A percentile compares a stretch with the other conserved stretches of the same genome.
These are phyloP conservation scores for Pelecanus crispus DNA, from an alignment of 2,113 vertebrate genomes.

Conservation along the genomic window DNA sequence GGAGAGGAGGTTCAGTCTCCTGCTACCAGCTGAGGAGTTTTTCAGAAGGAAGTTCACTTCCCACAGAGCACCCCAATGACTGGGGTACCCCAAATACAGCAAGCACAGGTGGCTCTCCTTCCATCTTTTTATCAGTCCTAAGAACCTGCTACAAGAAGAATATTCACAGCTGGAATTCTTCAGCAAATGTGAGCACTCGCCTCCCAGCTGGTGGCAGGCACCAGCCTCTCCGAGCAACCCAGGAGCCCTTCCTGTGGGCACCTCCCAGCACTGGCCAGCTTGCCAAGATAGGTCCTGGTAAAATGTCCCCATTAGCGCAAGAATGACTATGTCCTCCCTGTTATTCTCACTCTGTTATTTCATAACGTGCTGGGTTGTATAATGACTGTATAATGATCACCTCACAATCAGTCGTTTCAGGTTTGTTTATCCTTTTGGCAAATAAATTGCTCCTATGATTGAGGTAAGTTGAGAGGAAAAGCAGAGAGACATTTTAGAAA, in stretches of 20 bases:
- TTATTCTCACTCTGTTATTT: neutral
- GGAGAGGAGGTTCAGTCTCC: neutral
- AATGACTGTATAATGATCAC: neutral
- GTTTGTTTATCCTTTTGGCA: neutral
- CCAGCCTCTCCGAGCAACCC: neutral
- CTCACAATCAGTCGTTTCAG: neutral
- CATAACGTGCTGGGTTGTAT: neutral
- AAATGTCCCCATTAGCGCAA: rapidly evolving
- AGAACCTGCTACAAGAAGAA: neutral
- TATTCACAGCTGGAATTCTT: neutral
- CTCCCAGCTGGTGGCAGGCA: neutral
- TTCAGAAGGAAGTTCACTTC: neutral
- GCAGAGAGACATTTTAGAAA: neutral
- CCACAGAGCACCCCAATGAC: neutral
- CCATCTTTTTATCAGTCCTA: neutral
- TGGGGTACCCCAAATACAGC: neutral
- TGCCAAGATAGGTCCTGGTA: neutral
- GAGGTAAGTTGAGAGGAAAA: neutral
- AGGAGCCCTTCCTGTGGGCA: neutral
- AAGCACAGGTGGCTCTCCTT: neutral
- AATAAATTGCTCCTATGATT: neutral
- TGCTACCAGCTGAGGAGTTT: neutral
- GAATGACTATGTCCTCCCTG: neutral
- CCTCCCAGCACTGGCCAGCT: neutral
- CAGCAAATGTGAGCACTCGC: neutral